phyloP scores from a whole-genome alignment of 2,888 invertebrate species.

The Megastigmus dorsalis region DNA sequence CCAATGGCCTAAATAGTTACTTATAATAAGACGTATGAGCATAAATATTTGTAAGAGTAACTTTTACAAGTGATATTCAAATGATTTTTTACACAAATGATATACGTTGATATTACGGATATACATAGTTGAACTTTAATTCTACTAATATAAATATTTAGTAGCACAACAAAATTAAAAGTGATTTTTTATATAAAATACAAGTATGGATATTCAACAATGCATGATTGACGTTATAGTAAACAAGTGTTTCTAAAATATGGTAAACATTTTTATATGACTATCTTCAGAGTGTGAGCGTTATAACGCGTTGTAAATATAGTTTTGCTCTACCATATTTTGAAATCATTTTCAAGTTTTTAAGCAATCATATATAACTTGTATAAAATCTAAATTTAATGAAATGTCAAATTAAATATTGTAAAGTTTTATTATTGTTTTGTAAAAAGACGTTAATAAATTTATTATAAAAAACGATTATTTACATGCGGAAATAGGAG shows the following conservation, averaged over 20 bases:
- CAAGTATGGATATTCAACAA: conserved; percentile 26
- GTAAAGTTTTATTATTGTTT: conserved; percentile 41
- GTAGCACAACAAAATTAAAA: conserved; percentile 23
- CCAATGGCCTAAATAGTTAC: conserved; percentile 55
- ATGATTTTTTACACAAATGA: conserved; percentile 43
- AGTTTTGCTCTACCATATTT: conserved; percentile 29
- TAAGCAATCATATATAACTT: conserved; percentile 34
- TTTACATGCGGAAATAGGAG: conserved; percentile 28
- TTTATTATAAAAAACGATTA: conserved; percentile 36
- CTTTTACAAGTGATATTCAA: conserved; percentile 43
- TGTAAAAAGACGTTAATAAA: conserved; percentile 37
- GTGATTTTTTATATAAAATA: conserved; percentile 27
- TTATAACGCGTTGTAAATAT: conserved; percentile 45
- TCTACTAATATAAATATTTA: conserved; percentile 36
- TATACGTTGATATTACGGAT: conserved; percentile 35
- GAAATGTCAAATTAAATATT: conserved; percentile 29
- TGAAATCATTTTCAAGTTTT: conserved; percentile 26
- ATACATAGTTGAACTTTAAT: conserved; percentile 9
- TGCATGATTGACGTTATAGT: conserved; percentile 24
- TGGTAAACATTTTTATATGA: conserved; percentile 34
- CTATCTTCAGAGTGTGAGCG: conserved; percentile 5
- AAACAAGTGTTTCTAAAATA: conserved; percentile 18
- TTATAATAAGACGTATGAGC: conserved; percentile 42
- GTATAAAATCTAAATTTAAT: conserved; percentile 33
- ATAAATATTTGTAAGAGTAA: conserved; percentile 45